Evolutionary conservation across 1,140 invertebrate genomes (phyloP).

Genomic region (Metaphire vulgaris): DNA sequence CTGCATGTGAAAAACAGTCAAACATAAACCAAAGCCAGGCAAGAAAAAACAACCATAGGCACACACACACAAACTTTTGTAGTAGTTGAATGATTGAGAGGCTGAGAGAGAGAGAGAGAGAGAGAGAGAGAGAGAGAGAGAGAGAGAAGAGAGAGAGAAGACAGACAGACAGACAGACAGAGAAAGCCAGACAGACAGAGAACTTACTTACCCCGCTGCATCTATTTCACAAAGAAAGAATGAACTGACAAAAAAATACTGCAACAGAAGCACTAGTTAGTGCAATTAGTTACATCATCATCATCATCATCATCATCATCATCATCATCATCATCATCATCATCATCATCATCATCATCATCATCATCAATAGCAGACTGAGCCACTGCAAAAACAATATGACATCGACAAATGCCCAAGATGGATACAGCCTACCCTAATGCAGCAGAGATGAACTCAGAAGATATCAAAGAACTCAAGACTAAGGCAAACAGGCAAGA

Average conservation of each 20-base stretch:
- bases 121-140: constrained; percentile 3
- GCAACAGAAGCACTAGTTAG: not conserved
- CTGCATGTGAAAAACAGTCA: too few relatives aligned
- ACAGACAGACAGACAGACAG: not conserved
- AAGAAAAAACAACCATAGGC: too few relatives aligned
- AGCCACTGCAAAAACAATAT: too few relatives aligned
- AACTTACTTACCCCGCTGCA: not conserved
- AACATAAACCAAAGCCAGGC: too few relatives aligned
- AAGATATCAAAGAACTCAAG: too few relatives aligned
- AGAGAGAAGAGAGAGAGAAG: constrained; percentile 3
- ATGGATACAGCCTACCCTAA: too few relatives aligned
- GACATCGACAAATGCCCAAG: too few relatives aligned
- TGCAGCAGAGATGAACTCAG: too few relatives aligned
- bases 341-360: constrained; percentile 4
- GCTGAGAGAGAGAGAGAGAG: not conserved
- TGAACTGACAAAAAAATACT: not conserved
- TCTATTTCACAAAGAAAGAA: not conserved
- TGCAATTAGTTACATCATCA: not conserved
- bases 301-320: not conserved
- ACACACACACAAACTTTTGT: too few relatives aligned
- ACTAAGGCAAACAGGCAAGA: too few relatives aligned
- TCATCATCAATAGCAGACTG: not conserved
- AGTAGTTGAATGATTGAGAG: not conserved
- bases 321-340: not conserved
- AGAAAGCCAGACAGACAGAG: not conserved